Evolutionary conservation across 2,888 invertebrate genomes (phyloP).

Genomic region (Nomada ruficornis): DNA sequence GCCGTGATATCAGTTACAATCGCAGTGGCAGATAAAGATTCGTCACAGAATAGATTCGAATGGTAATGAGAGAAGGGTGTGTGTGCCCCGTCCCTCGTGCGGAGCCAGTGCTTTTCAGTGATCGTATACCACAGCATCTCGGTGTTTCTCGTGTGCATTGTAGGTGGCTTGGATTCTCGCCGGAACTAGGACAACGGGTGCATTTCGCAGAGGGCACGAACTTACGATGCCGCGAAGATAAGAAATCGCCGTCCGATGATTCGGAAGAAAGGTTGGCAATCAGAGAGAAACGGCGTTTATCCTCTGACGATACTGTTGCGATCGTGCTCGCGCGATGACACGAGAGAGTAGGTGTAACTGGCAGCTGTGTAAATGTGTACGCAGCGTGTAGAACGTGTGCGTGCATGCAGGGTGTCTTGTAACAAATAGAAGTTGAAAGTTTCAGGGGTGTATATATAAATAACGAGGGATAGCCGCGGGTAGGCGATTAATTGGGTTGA

Average conservation of each 20-base stretch:
- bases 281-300: neutral
- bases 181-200: constrained; percentile 82
- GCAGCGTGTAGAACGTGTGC: too few relatives aligned
- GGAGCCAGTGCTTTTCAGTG: constrained; percentile 32
- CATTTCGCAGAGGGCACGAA: constrained; percentile 83
- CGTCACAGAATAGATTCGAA: neutral
- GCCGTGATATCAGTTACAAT: neutral
- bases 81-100: constrained; percentile 55
- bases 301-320: neutral
- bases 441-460: too few relatives aligned
- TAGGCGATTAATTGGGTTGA: too few relatives aligned
- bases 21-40: neutral
- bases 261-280: constrained; percentile 79
- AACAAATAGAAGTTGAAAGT: too few relatives aligned
- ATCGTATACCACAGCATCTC: constrained; percentile 64
- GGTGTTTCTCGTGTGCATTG: constrained; percentile 82
- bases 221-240: constrained; percentile 83
- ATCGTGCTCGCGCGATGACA: neutral
- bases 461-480: too few relatives aligned
- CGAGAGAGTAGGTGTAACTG: constrained; percentile 1
- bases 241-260: constrained; percentile 74
- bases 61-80: constrained; percentile 5
- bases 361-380: neutral
- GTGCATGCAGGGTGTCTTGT: neutral
- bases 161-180: constrained; percentile 83